Conservation (phyloP, 2,888 invertebrate species). For the Yponomeuta malinellus region DNA sequence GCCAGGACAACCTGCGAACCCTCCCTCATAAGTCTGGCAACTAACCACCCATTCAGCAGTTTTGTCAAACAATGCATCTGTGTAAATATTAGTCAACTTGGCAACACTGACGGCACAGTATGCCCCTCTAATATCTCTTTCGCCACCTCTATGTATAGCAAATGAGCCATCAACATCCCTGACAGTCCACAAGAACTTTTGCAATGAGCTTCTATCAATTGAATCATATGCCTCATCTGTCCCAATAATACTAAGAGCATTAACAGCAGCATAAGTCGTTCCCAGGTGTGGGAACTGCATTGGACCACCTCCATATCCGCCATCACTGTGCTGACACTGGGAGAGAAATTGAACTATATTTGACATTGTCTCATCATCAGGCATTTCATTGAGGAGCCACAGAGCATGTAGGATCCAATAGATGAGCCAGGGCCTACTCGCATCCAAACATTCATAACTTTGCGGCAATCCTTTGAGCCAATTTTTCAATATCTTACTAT, state of each 20-base stretch:
- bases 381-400: constrained; percentile 77
- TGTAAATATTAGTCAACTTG: constrained; percentile 86
- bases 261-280: constrained; percentile 97
- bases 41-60: constrained; percentile 95
- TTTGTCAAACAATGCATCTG: constrained; percentile 85
- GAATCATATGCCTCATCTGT: constrained; percentile 89
- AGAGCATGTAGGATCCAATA: constrained; percentile 98
- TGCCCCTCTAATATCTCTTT: constrained; percentile 95
- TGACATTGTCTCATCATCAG: constrained; percentile 55
- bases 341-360: constrained; percentile 55
- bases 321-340: constrained; percentile 84
- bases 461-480: constrained; percentile 81
- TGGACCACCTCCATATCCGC: constrained; percentile 97
- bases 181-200: constrained; percentile 86
- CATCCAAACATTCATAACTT: constrained; percentile 90
- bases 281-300: constrained; percentile 95
- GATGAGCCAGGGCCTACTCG: constrained; percentile 96
- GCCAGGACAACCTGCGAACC: constrained; percentile 91
- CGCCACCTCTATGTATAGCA: constrained; percentile 93
- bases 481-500: constrained; percentile 79
- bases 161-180: constrained; percentile 92
- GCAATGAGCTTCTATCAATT: constrained; percentile 87
- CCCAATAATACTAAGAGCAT: constrained; percentile 92
- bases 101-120: constrained; percentile 97
- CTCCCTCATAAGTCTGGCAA: constrained; percentile 99